phyloP scores from a whole-genome alignment of 2,888 invertebrate species.

The Loripinus fragilis region DNA sequence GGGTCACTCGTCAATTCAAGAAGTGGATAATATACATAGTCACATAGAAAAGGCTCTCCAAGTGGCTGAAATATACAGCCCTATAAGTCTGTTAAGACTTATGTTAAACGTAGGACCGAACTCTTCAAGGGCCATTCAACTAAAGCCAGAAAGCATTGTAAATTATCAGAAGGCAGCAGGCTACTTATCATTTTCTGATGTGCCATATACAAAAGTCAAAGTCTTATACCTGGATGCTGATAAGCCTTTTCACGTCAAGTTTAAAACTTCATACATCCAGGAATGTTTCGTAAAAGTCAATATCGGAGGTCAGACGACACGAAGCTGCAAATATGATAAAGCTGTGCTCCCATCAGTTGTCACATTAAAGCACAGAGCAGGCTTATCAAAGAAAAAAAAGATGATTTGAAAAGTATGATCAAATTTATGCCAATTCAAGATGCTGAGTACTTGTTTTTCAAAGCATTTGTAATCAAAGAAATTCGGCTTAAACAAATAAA shows the following conservation, averaged over 20 bases:
- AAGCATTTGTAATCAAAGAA: neutral
- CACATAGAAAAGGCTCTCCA: conserved; percentile 41
- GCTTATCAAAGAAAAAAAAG: neutral
- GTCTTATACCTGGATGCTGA: no score
- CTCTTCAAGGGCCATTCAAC: no score
- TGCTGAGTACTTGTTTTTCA: conserved; percentile 9
- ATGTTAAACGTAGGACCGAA: no score
- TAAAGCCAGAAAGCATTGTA: conserved; percentile 20
- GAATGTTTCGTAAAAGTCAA: conserved; percentile 11
- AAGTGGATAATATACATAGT: conserved; percentile 51
- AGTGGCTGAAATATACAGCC: conserved; percentile 41
- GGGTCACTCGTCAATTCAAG: conserved; percentile 33
- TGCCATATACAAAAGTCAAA: no score
- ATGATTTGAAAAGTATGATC: no score
- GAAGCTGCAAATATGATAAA: no score
- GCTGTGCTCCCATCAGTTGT: no score
- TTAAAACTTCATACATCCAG: no score
- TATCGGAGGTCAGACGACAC: conserved; percentile 3
- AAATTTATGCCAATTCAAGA: neutral
- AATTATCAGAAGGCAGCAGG: no score
- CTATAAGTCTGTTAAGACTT: conserved; percentile 40
- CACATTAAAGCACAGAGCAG: neutral
- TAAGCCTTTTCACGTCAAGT: no score
- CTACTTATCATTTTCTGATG: no score
- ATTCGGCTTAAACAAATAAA: no score